phyloP scores from a whole-genome alignment of 2,113 vertebrate genomes.

The Ceyx melanurus region DNA sequence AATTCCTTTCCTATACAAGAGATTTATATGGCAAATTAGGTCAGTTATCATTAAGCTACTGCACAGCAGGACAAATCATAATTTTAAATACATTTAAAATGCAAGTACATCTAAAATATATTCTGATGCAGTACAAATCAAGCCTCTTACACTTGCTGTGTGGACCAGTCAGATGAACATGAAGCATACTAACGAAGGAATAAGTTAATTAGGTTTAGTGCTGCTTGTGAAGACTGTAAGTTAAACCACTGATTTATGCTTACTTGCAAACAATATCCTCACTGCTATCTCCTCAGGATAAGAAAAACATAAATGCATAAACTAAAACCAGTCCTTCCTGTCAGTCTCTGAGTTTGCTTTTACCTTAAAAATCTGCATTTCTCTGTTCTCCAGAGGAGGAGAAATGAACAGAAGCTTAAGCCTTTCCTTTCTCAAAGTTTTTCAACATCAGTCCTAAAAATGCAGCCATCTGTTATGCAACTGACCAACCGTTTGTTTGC shows the following conservation, averaged over 20 bases:
- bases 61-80: constrained; percentile 41
- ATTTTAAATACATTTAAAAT: constrained; percentile 58
- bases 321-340: neutral
- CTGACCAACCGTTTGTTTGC: neutral
- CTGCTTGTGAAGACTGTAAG: neutral
- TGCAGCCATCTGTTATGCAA: neutral
- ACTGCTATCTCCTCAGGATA: neutral
- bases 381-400: neutral
- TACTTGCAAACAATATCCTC: neutral
- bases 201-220: neutral
- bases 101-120: constrained; percentile 14
- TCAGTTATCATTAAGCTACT: constrained; percentile 47
- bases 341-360: neutral
- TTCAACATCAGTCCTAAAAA: neutral
- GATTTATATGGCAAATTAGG: constrained; percentile 34
- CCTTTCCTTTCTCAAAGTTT: neutral
- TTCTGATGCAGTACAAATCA: neutral
- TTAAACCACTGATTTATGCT: neutral
- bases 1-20: neutral
- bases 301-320: neutral
- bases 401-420: neutral
- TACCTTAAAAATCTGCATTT: neutral
- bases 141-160: constrained; percentile 13
- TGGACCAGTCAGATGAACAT: neutral
- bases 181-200: neutral